Evolutionary conservation across 64 coral and sea anemone species (phyloP).

Genomic region (Pocillopora damicornis): DNA sequence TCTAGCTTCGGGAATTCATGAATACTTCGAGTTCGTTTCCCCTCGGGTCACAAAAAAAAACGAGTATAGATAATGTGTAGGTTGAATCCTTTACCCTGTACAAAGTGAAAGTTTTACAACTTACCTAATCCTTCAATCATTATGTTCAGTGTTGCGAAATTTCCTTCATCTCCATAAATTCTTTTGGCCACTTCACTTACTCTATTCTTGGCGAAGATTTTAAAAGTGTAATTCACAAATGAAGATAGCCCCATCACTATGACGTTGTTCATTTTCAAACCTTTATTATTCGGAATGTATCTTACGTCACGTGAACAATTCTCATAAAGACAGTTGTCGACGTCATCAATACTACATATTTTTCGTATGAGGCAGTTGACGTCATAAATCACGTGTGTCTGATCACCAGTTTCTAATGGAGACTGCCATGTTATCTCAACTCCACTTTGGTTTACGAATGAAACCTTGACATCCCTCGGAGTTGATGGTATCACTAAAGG

Average conservation of each 20-base stretch:
- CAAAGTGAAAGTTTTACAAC: not conserved
- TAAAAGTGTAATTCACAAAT: slow-evolving; percentile 2
- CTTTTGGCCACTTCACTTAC: not conserved
- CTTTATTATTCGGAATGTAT: not conserved
- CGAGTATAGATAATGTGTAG: too few species aligned
- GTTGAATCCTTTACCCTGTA: too few species aligned
- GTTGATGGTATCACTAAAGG: not conserved
- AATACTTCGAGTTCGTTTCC: too few species aligned
- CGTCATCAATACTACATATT: too few species aligned
- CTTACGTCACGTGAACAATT: too few species aligned
- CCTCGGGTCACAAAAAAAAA: too few species aligned
- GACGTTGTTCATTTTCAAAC: not conserved
- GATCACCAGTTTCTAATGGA: too few species aligned
- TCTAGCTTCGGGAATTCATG: too few species aligned
- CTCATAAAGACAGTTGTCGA: too few species aligned
- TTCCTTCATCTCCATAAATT: not conserved
- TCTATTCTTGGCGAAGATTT: slow-evolving; percentile 1
- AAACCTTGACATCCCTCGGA: not conserved
- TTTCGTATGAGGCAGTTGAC: too few species aligned
- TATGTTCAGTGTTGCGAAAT: not conserved
- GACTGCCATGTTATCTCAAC: too few species aligned
- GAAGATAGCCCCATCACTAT: not conserved
- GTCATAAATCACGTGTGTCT: too few species aligned
- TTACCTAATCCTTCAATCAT: not conserved
- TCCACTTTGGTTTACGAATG: not conserved